Base-by-base conservation (phyloP, 2,888 invertebrate genomes). In the Lysandra coridon region DNA sequence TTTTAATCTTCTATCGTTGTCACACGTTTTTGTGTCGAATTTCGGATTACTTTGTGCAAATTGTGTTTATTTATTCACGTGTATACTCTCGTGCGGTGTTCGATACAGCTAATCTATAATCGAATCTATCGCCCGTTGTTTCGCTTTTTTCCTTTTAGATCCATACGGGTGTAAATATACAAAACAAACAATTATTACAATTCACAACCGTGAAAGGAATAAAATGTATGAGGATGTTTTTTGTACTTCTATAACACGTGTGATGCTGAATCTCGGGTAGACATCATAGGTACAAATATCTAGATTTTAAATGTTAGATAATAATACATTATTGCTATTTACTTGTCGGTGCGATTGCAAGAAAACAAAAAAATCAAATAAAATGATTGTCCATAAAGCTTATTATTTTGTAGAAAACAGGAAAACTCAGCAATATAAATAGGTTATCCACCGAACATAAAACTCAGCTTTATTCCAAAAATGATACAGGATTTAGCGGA, bases 51-150 rank as follows among this genome's bases (percentile, higher is more conserved):
- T 87, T 94, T 93, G 93, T 94, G 85, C 85, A 87, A 86, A 94
- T 94, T 93, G 92, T 94, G 91, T 94, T 93, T 94, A 94, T 93
- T 92, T 94, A 94, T 93, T 93, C 94, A 91, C 92, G 93, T 94
- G 92, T 92, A 5, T 17, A 64, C 23, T 37, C 57, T 17, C 57
- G 90, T 92, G 92, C 87, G 93, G 93, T 92, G 83, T 89, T 53
- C 89, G 90, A 88, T 91, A 91, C 88, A 87, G 90, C 93, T 94
- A 93, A 94, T 94, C 94, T 94, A 92, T 94, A 94, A 94, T 94
- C 92, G 92, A 94, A 94, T 94, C 94, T 91, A 89, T 92, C 91
- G 88, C 89, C 90, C 88, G 88, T 88, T 91, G 91, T 91, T 89
- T 88, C 88, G 89, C 85, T 86, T 89, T 90, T 91, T 91, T 90